Evolutionary conservation across 2,113 vertebrate genomes (phyloP).

Genomic region (Labeo rohita): DNA sequence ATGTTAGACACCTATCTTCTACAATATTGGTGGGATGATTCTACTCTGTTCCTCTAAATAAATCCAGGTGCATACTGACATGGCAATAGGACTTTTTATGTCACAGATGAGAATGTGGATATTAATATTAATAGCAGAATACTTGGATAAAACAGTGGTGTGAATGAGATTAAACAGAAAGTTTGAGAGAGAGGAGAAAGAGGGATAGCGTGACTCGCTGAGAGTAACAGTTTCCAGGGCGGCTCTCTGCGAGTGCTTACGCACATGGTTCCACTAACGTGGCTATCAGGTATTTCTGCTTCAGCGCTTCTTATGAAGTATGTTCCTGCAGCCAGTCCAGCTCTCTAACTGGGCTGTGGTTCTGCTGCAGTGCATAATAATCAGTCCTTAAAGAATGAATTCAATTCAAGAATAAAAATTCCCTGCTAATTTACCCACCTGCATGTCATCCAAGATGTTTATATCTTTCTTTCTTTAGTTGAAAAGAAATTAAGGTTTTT

Average conservation of each 20-base stretch:
- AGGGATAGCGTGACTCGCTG: not conserved
- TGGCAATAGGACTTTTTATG: not conserved
- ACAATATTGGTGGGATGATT: not conserved
- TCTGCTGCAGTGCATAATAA: not conserved
- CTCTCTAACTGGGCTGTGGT: not conserved
- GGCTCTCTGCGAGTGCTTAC: constrained; percentile 3
- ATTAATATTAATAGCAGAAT: constrained; percentile 19
- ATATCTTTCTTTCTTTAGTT: too few species aligned
- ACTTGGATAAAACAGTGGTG: not conserved
- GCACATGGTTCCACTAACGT: constrained; percentile 28
- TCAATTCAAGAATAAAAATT: too few species aligned
- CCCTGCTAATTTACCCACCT: too few species aligned
- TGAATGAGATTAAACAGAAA: not conserved
- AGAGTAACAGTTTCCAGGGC: constrained; percentile 34
- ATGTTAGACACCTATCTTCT: not conserved
- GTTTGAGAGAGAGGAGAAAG: constrained; percentile 12
- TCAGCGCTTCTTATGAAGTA: constrained; percentile 10
- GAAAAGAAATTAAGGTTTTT: too few species aligned
- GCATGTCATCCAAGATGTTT: too few species aligned
- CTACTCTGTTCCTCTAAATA: not conserved
- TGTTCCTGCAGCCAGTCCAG: not conserved
- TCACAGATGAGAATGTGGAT: not conserved
- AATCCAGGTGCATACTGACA: constrained; percentile 5
- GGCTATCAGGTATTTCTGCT: constrained; percentile 20
- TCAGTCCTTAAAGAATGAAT: not conserved